Percentiles rank a stretch among this genome's conserved stretches.
Conservation (phyloP, 2,888 invertebrate genomes). For the Zhuqinia jingwanae region DNA sequence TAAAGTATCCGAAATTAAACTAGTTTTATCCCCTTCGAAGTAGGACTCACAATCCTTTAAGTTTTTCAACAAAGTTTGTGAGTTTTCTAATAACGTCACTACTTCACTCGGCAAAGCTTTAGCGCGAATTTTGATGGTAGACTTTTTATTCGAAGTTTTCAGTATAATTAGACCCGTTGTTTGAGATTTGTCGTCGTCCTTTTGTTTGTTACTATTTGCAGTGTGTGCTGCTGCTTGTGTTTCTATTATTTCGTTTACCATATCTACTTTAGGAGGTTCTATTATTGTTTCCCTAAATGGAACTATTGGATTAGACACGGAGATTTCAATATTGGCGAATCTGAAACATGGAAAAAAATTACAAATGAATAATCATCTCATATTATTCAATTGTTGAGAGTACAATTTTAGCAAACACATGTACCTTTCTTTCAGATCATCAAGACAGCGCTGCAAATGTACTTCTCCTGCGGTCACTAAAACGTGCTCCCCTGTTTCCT, state of each 20-base stretch:
- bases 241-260: constrained; percentile 92
- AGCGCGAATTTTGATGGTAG: constrained; percentile 88
- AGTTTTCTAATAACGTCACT: constrained; percentile 87
- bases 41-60: constrained; percentile 83
- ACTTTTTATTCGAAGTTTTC: constrained; percentile 87
- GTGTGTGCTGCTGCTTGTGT: constrained; percentile 81
- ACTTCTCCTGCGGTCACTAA: constrained; percentile 98
- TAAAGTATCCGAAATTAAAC: constrained; percentile 79
- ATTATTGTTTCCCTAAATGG: constrained; percentile 97
- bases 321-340: constrained; percentile 86
- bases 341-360: neutral
- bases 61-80: constrained; percentile 87
- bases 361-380: no score
- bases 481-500: constrained; percentile 97
- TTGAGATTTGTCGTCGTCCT: constrained; percentile 31
- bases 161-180: constrained; percentile 82
- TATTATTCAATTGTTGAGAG: neutral
- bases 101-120: constrained; percentile 88
- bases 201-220: constrained; percentile 25
- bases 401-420: neutral
- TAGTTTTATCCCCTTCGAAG: constrained; percentile 49
- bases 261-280: constrained; percentile 89
- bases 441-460: constrained; percentile 96
- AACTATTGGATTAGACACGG: constrained; percentile 97
- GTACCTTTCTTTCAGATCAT: constrained; percentile 88